These are phyloP conservation scores for Carpatolechia fugitivella DNA, from an alignment of 2,888 invertebrate genomes.

Conservation along the genomic window DNA sequence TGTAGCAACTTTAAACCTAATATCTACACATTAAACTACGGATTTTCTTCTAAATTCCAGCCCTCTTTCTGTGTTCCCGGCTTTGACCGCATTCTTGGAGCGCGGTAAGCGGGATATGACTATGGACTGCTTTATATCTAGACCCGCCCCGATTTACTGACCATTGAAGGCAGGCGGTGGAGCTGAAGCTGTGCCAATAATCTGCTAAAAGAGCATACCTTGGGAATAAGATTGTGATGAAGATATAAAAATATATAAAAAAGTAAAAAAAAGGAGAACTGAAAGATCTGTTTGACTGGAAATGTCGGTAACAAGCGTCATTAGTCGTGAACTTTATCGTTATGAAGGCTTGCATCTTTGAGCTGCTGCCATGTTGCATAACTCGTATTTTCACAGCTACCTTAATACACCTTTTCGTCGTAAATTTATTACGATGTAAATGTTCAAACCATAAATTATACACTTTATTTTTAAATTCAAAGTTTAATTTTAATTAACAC, in stretches of 20 bases:
- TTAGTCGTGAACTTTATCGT: too few species aligned
- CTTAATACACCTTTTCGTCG: too few species aligned
- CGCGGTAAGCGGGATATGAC: background rate
- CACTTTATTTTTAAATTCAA: too few species aligned
- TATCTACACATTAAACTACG: background rate
- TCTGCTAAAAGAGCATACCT: constrained; percentile 1
- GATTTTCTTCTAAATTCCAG: background rate
- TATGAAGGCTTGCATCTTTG: too few species aligned
- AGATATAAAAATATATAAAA: background rate
- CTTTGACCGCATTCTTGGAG: background rate
- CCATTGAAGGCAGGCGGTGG: constrained; percentile 7
- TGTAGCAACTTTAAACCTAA: background rate
- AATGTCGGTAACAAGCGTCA: too few species aligned
- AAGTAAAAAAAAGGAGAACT: too few species aligned
- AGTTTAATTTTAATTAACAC: too few species aligned
- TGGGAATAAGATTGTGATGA: background rate
- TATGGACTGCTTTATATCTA: constrained; percentile 2
- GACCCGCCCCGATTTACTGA: constrained; percentile 5
- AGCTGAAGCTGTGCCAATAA: constrained; percentile 11
- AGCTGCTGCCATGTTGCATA: too few species aligned
- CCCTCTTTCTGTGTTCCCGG: background rate
- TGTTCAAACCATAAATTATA: too few species aligned
- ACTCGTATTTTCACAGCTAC: too few species aligned
- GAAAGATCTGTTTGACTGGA: too few species aligned
- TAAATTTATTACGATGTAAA: too few species aligned